Base-by-base conservation (phyloP, 1,140 invertebrate genomes). In the Pteromalus puparum region DNA sequence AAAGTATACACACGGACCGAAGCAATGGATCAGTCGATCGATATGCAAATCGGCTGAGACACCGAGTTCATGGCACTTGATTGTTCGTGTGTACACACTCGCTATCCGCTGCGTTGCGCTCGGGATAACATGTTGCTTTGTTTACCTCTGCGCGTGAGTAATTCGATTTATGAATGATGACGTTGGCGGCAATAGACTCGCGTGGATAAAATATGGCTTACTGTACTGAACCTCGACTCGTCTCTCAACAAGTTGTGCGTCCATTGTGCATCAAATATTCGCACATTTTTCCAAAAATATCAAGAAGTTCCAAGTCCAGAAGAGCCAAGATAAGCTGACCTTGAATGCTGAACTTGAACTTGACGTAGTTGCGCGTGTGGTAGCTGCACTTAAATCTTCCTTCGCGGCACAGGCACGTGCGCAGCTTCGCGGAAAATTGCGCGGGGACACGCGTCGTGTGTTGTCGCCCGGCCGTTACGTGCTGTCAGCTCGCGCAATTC, bases 371-470 rank as follows among this genome's bases (percentile, higher is more conserved):
- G 21, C 53, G 53, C 18, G 4, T 61, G 53, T n/a, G 18, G 21
- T 4, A 61, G 21, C 53, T 61, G 18, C 53, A 61, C 53, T 78
- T 65, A n/a, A 26, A 46, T 26, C 24, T 38, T 53, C 68, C 53
- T 26, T 10, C 18, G 15, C 48, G 48, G 18, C 78, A 18, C n/a
- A 38, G 38, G 1, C 46, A 48, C 46, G 68, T 70, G 38, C 61
- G 53, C 18, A 15, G 48, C 5, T 83, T 83, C 81, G 34, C 61
- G 83, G 74, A 75, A 85, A 86, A 74, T 86, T 61, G 74, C 65
- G 46, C 26, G 46, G 74, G 30, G 75, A 77, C 76, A 77, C 70
- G 81, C 86, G 88, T 87, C 28, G 46, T n/a, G 34, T 9, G 48
- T 46, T 34, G 28, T 68, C 65, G 6, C 74, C 30, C 61, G 21